These are phyloP conservation scores for Bothrops alternatus DNA, from an alignment of 2,797 vertebrate species.

Conservation along the genomic window DNA sequence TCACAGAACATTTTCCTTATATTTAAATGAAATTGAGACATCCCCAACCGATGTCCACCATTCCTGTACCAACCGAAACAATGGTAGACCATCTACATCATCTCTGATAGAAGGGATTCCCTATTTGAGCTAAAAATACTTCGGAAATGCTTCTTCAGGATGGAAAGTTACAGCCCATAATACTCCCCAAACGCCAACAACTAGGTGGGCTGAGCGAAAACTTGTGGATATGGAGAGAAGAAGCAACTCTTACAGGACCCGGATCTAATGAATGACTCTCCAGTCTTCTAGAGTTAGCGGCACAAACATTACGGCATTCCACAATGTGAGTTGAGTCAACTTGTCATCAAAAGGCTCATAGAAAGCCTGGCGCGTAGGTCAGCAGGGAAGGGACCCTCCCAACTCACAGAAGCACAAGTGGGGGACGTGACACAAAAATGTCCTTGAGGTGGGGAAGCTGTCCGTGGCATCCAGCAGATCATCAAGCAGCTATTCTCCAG, in stretches of 20 bases:
- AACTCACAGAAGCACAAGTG: neutral
- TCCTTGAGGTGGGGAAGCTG: neutral
- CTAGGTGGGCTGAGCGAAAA: neutral
- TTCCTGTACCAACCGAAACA: no score
- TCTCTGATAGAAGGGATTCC: no score
- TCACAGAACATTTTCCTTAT: no score
- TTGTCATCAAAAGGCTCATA: neutral
- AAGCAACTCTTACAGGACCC: neutral
- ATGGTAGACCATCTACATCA: no score
- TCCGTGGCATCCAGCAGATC: no score
- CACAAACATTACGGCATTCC: neutral
- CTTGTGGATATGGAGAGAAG: neutral
- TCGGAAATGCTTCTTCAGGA: neutral
- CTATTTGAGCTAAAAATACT: no score
- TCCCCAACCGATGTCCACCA: no score
- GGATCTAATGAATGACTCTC: neutral
- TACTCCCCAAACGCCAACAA: neutral
- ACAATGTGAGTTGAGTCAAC: neutral
- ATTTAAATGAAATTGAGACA: no score
- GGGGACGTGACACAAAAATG: neutral
- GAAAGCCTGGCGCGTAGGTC: no score
- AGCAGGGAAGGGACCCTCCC: neutral
- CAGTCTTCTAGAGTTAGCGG: neutral
- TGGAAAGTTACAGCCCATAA: neutral
- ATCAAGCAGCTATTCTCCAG: no score